Base-by-base conservation (phyloP, 2,113 vertebrate species). In the Aptenodytes patagonicus region DNA sequence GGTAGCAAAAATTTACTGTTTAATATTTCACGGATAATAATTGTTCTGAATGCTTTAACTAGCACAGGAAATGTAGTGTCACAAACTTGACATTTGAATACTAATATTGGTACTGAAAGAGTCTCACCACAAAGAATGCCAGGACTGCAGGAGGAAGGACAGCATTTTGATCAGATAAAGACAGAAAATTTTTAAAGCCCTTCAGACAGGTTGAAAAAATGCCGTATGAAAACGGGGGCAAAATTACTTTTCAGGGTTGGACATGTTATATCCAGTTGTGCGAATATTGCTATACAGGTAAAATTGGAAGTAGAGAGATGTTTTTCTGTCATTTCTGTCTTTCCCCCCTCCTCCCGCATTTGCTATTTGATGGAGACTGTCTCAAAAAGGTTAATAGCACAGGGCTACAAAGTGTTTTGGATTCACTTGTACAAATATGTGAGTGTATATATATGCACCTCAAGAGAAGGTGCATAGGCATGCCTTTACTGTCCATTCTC, bases 41-140 rank as follows among this genome's bases (percentile, higher is more conserved):
- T 97, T 97, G 83, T 96, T 97, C 95, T 73, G 92, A 97, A 84
- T 85, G 68, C 87, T 97, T 98, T 93, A 98, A 98, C 97, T 98
- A 98, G 95, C 93, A 82, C 97, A 97, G 98, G 97, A 98, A 98
- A 96, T 94, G 93, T 97, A 97, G 92, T 97, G 93, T 98, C 98
- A 96, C 96, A 96, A 93, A 95, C 97, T 98, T 98, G 98, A 98
- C 98, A 98, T 98, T 98, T 98, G 91, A 96, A 22, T 98, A 97
- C 98, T 96, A 98, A 98, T 97, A 98, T 82, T 97, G 98, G 97
- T 98, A 98, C 97, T 75, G 98, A 98, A 98, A 98, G 95, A 97
- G 96, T 94, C 89, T 97, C 83, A 96, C 97, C 97, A 90, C 97
- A 98, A 70, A 98, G 94, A 97, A 97, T 98, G 95, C 93, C 96